These are phyloP conservation scores for Phanerotoma sp. DNA, from an alignment of 2,888 invertebrate genomes.

Conservation along the genomic window DNA sequence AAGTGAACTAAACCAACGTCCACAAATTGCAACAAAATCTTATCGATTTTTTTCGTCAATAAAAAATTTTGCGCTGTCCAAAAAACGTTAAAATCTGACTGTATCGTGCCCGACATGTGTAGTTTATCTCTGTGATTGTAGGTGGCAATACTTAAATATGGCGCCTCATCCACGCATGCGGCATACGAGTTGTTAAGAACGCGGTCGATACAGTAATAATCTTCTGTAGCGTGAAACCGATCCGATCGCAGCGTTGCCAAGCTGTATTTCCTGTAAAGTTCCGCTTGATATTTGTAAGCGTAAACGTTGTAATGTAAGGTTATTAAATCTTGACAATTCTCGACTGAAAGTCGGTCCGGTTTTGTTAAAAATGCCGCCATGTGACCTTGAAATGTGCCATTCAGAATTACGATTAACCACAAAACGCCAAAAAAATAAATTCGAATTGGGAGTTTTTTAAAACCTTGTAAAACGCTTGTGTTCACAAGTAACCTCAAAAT, in stretches of 20 bases:
- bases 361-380: not conserved
- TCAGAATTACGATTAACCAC: not conserved
- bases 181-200: too few relatives aligned
- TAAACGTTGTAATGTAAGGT: not conserved
- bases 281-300: too few relatives aligned
- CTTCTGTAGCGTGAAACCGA: too few relatives aligned
- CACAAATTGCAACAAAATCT: not conserved
- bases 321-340: not conserved
- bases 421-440: slow-evolving; percentile 1
- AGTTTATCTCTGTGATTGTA: too few relatives aligned
- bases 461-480: not conserved
- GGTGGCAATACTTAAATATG: too few relatives aligned
- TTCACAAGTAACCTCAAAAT: not conserved
- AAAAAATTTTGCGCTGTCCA: too few relatives aligned
- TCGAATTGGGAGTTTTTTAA: not conserved
- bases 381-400: slow-evolving; percentile 1
- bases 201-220: too few relatives aligned
- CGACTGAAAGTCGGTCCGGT: not conserved
- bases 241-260: too few relatives aligned
- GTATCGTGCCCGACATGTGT: too few relatives aligned
- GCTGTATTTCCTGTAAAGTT: too few relatives aligned
- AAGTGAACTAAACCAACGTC: not conserved
- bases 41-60: not conserved
- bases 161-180: too few relatives aligned
- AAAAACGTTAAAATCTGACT: too few relatives aligned